phyloP scores from a whole-genome alignment of 2,888 invertebrate species.

The Drosophila suboccidentalis region DNA sequence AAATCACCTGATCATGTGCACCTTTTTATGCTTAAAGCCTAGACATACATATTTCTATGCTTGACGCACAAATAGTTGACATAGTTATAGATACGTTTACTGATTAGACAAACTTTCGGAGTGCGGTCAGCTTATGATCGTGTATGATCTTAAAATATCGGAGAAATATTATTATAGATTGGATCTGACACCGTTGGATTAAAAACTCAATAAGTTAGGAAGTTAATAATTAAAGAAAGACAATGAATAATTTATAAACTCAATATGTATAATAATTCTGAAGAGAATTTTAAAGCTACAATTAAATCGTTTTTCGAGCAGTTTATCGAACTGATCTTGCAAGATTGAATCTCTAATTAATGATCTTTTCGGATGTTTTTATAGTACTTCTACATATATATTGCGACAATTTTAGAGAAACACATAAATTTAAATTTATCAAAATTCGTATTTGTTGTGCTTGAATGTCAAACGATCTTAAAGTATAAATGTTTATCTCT shows the following conservation, averaged over 20 bases:
- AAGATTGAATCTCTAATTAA: not conserved
- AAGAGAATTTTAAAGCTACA: not conserved
- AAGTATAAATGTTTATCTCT: not conserved
- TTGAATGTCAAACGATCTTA: not conserved
- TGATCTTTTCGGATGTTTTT: not conserved
- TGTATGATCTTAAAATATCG: constrained; percentile 24
- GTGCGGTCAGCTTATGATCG: not conserved
- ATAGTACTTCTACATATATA: not conserved
- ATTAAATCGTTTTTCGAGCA: not conserved
- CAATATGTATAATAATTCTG: too few species aligned
- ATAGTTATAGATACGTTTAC: constrained; percentile 11
- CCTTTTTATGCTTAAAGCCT: constrained; percentile 26
- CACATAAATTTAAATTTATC: not conserved
- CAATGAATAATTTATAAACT: not conserved
- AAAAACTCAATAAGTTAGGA: too few species aligned
- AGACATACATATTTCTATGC: constrained; percentile 13
- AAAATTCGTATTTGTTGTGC: not conserved
- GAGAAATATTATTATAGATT: not conserved
- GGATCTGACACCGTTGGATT: too few species aligned
- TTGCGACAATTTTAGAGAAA: not conserved
- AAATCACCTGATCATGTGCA: constrained; percentile 35
- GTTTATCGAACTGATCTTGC: not conserved
- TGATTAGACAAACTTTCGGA: constrained; percentile 16
- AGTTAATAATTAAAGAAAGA: too few species aligned
- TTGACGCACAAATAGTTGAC: constrained; percentile 15